A percentile compares a stretch with the other conserved stretches of the same genome.
These are phyloP conservation scores for Ahaetulla prasina DNA, from an alignment of 2,113 vertebrate genomes.

Conservation along the genomic window DNA sequence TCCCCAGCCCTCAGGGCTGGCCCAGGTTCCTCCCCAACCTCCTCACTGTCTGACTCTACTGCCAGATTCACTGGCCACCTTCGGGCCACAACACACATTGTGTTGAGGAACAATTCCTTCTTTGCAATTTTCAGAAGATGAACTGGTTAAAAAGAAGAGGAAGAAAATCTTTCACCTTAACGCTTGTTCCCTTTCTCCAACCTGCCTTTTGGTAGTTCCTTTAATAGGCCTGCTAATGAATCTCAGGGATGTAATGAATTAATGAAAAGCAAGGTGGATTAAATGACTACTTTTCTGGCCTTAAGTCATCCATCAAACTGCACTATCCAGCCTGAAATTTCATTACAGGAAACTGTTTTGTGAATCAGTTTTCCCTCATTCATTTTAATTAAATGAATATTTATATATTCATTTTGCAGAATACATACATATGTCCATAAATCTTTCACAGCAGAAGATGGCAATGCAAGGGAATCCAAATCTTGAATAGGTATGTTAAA, in stretches of 20 bases:
- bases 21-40: too few relatives aligned
- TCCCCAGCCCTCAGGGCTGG: too few relatives aligned
- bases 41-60: too few relatives aligned
- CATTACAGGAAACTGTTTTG: neutral
- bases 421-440: neutral
- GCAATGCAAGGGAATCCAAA: neutral
- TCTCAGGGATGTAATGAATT: conserved; percentile 19
- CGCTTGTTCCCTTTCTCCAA: neutral
- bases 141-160: neutral
- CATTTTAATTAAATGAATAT: conserved; percentile 17
- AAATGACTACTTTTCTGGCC: conserved; percentile 3
- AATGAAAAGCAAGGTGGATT: conserved; percentile 3
- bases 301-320: conserved; percentile 27
- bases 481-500: neutral
- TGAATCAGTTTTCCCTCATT: conserved; percentile 12
- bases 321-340: neutral
- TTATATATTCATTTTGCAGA: conserved; percentile 11
- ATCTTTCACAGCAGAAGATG: neutral
- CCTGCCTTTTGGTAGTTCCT: neutral
- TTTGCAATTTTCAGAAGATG: conserved; percentile 1
- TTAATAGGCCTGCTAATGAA: conserved; percentile 11
- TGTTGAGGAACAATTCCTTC: neutral
- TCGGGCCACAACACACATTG: too few relatives aligned
- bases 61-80: too few relatives aligned
- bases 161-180: conserved; percentile 2